A percentile compares a stretch with the other conserved stretches of the same genome.
Evolutionary conservation across 2,888 invertebrate genomes (phyloP).

Genomic region (Agrotis puta): DNA sequence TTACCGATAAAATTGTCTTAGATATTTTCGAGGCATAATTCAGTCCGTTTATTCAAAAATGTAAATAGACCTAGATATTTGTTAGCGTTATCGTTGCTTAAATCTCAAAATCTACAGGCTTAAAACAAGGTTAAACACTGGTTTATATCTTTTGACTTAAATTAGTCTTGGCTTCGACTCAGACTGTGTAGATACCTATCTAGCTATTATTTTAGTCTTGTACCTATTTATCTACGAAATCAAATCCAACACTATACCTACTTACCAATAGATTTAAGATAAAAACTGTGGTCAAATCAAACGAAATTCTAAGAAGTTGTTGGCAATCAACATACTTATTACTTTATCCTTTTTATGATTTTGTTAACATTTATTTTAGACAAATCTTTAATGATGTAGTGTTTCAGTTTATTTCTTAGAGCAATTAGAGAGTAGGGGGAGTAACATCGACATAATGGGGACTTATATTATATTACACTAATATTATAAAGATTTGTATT

Average conservation of each 20-base stretch:
- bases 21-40: not conserved
- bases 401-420: constrained; percentile 17
- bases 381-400: not conserved
- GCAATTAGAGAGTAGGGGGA: constrained; percentile 3
- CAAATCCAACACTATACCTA: not conserved
- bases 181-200: not conserved
- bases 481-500: too few species aligned
- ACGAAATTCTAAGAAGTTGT: constrained; percentile 27
- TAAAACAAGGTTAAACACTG: constrained; percentile 23
- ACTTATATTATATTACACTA: too few species aligned
- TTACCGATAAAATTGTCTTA: not conserved
- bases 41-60: constrained; percentile 23
- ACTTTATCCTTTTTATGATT: constrained; percentile 26
- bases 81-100: constrained; percentile 30
- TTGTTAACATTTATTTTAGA: constrained; percentile 15
- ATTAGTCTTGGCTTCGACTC: constrained; percentile 27
- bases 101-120: constrained; percentile 34
- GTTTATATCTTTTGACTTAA: constrained; percentile 30
- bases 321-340: constrained; percentile 11
- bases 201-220: constrained; percentile 17
- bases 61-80: constrained; percentile 44
- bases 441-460: not conserved
- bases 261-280: constrained; percentile 6
- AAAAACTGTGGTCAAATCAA: constrained; percentile 8
- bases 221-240: not conserved